These are phyloP conservation scores for Thera obeliscata DNA, from an alignment of 2,888 invertebrate species.

Conservation along the genomic window DNA sequence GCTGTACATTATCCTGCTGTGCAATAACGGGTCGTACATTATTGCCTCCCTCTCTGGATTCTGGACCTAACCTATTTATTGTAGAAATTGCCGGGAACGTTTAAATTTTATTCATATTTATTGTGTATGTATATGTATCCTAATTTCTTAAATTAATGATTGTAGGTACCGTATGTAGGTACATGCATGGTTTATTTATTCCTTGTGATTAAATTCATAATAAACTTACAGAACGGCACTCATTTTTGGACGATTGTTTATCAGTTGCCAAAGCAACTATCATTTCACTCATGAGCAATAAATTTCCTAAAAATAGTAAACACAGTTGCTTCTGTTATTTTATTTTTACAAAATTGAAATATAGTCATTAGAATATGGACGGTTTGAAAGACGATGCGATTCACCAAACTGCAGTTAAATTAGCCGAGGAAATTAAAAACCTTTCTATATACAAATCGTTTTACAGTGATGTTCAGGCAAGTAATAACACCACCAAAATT, in stretches of 20 bases:
- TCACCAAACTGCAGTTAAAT: slow-evolving; percentile 90
- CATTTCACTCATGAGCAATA: slow-evolving; percentile 59
- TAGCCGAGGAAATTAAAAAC: slow-evolving; percentile 91
- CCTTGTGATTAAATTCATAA: too few relatives aligned
- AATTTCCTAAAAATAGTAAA: slow-evolving; percentile 71
- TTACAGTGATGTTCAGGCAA: slow-evolving; percentile 91
- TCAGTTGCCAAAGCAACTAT: slow-evolving; percentile 62
- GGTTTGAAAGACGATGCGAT: slow-evolving; percentile 86
- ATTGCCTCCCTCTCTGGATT: too few relatives aligned
- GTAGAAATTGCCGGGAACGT: too few relatives aligned
- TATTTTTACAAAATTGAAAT: slow-evolving; percentile 65
- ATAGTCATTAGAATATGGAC: slow-evolving; percentile 70
- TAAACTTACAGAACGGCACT: neutral
- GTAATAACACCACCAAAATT: slow-evolving; percentile 20
- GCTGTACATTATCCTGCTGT: too few relatives aligned
- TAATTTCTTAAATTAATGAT: too few relatives aligned
- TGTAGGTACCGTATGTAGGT: too few relatives aligned
- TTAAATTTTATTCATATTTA: too few relatives aligned
- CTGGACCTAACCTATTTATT: too few relatives aligned
- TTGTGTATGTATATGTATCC: too few relatives aligned
- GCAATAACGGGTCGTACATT: too few relatives aligned
- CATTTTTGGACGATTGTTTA: slow-evolving; percentile 47
- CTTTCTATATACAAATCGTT: slow-evolving; percentile 90
- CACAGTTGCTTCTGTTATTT: slow-evolving; percentile 61
- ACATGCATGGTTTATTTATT: too few relatives aligned